These are phyloP conservation scores for Eurystomus gularis DNA, from an alignment of 2,113 vertebrate species.

Conservation along the genomic window DNA sequence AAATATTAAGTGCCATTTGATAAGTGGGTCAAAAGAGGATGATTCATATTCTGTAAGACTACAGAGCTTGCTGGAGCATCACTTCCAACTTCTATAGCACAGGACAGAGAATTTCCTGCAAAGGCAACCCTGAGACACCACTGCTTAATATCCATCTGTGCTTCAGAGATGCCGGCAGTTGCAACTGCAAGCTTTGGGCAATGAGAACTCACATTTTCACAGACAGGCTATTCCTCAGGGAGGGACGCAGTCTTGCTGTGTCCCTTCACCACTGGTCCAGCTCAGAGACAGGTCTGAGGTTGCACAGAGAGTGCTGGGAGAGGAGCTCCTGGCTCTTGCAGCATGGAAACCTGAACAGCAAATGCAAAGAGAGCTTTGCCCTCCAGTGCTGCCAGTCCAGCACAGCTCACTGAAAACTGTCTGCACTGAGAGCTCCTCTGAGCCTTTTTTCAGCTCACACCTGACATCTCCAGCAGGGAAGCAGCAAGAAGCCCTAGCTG, in stretches of 20 bases:
- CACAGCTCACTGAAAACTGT: background rate
- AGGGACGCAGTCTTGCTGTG: rapidly evolving
- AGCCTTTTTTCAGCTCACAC: background rate
- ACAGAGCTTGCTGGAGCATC: background rate
- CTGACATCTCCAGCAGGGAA: background rate
- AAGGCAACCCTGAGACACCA: rapidly evolving
- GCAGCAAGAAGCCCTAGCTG: background rate
- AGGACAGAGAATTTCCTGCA: background rate
- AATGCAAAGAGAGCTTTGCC: background rate
- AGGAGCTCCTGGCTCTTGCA: rapidly evolving
- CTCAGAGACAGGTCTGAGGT: background rate
- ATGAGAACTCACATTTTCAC: background rate
- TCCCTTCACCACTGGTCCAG: background rate
- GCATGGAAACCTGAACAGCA: background rate
- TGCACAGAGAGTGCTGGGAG: background rate
- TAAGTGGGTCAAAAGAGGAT: background rate
- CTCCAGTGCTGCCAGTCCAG: background rate
- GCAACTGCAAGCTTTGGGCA: background rate
- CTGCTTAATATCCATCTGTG: background rate
- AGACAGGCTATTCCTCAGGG: background rate
- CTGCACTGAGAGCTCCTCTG: background rate
- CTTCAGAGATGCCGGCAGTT: background rate
- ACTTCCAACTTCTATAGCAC: background rate
- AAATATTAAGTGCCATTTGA: background rate
- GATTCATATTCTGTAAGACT: background rate